Conservation (phyloP, 1,140 invertebrate species). For the Apis florea region DNA sequence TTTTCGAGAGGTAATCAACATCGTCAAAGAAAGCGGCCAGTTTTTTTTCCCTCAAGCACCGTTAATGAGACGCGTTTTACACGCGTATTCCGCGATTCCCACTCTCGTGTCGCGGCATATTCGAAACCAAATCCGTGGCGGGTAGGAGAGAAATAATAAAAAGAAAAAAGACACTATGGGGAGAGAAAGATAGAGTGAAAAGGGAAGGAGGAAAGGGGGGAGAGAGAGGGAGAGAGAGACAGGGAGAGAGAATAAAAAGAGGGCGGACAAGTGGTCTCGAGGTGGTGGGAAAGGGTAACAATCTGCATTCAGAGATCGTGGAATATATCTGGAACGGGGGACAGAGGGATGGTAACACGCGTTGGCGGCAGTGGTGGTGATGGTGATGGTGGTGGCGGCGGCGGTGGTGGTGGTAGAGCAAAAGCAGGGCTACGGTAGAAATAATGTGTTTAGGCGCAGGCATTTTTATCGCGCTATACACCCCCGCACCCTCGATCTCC, state of each 20-base stretch:
- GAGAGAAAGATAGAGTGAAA: not conserved
- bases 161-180: not conserved
- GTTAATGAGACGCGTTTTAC: constrained; percentile 35
- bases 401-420: constrained; percentile 12
- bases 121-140: constrained; percentile 10
- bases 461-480: constrained; percentile 75
- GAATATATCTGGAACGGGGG: constrained; percentile 13
- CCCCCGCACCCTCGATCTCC: constrained; percentile 3
- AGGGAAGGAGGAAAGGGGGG: not conserved
- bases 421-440: constrained; percentile 64
- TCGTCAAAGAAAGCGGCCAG: constrained; percentile 22
- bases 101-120: not conserved
- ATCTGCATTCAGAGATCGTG: constrained; percentile 51
- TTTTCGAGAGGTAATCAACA: constrained; percentile 23
- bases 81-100: not conserved
- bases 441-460: constrained; percentile 78
- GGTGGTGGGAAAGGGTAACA: constrained; percentile 48
- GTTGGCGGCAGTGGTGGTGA: not conserved
- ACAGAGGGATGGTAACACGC: constrained; percentile 1
- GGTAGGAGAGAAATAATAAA: not conserved
- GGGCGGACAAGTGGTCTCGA: constrained; percentile 27
- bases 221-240: not conserved
- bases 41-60: not conserved
- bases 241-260: not conserved
- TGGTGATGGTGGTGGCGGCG: not conserved